Evolutionary conservation across 2,888 invertebrate genomes (phyloP), one percentile per base, ranked within the genome.

Genomic region (Euplexia lucipara): DNA sequence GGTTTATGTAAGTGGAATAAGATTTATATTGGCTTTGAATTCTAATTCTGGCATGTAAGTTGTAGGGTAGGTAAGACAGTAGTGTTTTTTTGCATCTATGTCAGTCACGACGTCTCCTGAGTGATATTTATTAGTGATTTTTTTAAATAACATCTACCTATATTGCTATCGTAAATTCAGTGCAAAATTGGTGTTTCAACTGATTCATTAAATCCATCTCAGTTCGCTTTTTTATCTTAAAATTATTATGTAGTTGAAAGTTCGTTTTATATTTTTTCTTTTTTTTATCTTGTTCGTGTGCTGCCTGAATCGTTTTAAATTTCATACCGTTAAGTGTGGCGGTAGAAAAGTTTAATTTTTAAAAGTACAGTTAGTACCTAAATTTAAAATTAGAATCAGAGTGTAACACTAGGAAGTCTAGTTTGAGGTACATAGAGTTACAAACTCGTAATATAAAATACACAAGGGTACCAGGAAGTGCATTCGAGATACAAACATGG

Each of bases 21-120:
- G 68, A 70, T 69, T 71, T 70, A 37, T 49, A 48, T 56, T 66
- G 35, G 2, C 30, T 9, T 48, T 35, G 49, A 3, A 30, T 59
- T 48, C 3, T 47, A 22, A 30, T 35, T 4, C 8, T 47, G 35
- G 68, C 67, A 49, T 35, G 41, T 64, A 18, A 44, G 20, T 39
- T 52, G 0, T 10, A 60, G 26, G 51, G 54, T 10, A 48, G 35
- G 44, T 41, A 53, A 70, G 39, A 42, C 61, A 62, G 69, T 79
- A 88, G 84, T 88, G 65, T 72, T 72, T 73, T 70, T 74, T 64
- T 71, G 74, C 80, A 75, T 79, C 78, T 79, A 60, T 68, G 53
- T 68, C 72, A 77, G 78, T 81, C 64, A 74, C 69, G 74, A 86
- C 87, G 86, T 83, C 72, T 26, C 5, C 2, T 82, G 59, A 32